Conservation (phyloP, 2,797 vertebrate species). For the Enteromius viviparus region DNA sequence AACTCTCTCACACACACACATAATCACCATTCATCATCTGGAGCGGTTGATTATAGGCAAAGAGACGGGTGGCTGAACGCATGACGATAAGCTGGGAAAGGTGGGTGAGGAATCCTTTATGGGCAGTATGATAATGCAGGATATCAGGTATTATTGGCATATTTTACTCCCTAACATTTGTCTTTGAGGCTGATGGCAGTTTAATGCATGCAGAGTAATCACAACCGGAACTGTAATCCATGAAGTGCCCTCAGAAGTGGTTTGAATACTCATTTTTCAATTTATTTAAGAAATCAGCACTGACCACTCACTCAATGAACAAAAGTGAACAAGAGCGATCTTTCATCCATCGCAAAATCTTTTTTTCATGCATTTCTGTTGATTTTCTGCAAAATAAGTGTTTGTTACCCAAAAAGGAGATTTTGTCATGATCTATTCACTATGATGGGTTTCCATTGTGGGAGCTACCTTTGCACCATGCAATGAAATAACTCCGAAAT, state of each 20-base stretch:
- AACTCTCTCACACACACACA: slow-evolving; percentile 18
- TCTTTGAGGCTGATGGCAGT: slow-evolving; percentile 11
- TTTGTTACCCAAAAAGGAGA: neutral
- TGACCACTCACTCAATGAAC: neutral
- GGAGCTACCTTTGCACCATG: neutral
- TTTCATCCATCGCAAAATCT: too few relatives aligned
- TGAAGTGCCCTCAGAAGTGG: neutral
- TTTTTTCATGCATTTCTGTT: neutral
- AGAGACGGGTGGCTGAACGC: neutral
- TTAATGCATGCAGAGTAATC: slow-evolving; percentile 8
- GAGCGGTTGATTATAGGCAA: slow-evolving; percentile 41
- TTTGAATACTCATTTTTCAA: neutral
- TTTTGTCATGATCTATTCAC: neutral
- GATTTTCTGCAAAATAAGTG: neutral
- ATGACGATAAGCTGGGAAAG: neutral
- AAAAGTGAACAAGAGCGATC: neutral
- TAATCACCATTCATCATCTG: slow-evolving; percentile 47
- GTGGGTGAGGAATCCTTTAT: slow-evolving; percentile 19
- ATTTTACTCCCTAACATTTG: slow-evolving; percentile 14
- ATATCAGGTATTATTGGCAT: slow-evolving; percentile 13
- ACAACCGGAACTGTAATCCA: neutral
- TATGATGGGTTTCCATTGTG: neutral
- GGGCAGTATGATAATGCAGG: neutral
- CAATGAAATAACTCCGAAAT: neutral
- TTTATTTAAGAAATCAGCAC: neutral